These are phyloP conservation scores for Mus caroli DNA, from an alignment of 2,797 vertebrate genomes.

Conservation along the genomic window DNA sequence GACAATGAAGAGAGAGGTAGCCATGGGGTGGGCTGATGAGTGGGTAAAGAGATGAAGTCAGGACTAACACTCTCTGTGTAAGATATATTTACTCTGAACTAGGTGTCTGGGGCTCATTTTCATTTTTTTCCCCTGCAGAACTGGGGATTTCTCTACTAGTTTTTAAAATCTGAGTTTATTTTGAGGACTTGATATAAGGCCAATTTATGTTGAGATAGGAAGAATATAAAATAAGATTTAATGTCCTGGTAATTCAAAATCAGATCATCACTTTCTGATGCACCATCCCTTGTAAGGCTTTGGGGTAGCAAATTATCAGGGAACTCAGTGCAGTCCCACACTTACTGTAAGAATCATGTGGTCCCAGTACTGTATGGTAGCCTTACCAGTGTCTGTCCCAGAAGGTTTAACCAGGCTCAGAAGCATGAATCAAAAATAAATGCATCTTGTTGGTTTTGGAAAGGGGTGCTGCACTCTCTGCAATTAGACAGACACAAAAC, in stretches of 20 bases:
- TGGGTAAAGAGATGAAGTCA: not conserved
- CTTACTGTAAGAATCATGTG: not conserved
- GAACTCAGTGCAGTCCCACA: not conserved
- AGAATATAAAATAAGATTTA: slow-evolving; percentile 19
- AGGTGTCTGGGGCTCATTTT: slow-evolving; percentile 1
- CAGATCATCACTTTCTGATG: not conserved
- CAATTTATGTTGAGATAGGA: not conserved
- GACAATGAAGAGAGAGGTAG: not conserved
- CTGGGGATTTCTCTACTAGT: not conserved
- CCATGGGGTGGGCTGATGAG: not conserved
- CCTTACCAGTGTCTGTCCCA: not conserved
- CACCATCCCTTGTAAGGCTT: not conserved
- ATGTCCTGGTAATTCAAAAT: slow-evolving; percentile 41
- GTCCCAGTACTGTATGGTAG: not conserved
- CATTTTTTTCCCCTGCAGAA: not conserved
- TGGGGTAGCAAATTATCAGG: not conserved
- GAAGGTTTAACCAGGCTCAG: not conserved
- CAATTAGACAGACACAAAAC: not conserved
- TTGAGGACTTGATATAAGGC: slow-evolving; percentile 35
- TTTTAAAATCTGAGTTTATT: slow-evolving; percentile 1
- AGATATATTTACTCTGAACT: not conserved
- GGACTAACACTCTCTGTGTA: no score
- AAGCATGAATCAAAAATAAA: not conserved
- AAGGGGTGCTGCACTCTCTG: not conserved
- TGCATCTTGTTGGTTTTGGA: not conserved